Evolutionary conservation across 2,113 vertebrate genomes (phyloP).

Genomic region (Chamaea fasciata): DNA sequence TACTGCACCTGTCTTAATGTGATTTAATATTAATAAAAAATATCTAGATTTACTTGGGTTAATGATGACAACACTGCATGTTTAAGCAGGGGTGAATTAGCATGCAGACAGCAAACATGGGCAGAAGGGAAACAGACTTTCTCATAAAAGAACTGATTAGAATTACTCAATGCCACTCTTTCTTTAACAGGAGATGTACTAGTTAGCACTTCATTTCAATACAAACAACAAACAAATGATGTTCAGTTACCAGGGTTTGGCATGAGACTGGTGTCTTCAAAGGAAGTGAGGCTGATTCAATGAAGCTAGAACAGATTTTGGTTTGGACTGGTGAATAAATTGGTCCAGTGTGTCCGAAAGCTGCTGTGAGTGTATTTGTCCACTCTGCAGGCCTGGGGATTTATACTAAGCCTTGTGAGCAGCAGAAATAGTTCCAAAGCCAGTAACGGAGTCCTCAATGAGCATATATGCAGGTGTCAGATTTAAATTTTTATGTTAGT

Average conservation of each 20-base stretch:
- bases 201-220: conserved; percentile 41
- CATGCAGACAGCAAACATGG: conserved; percentile 45
- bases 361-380: neutral
- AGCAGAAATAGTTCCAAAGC: neutral
- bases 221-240: conserved; percentile 20
- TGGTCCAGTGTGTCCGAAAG: neutral
- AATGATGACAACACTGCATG: neutral
- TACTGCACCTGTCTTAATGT: neutral
- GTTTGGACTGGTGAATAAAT: neutral
- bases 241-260: conserved; percentile 4
- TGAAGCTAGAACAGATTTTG: neutral
- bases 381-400: neutral
- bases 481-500: neutral
- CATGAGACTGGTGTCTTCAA: neutral
- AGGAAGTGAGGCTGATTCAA: neutral
- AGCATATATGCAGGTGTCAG: neutral
- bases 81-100: conserved; percentile 42
- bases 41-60: neutral
- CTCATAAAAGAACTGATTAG: conserved; percentile 35
- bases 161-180: conserved; percentile 20
- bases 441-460: neutral
- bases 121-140: conserved; percentile 52
- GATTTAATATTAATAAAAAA: neutral
- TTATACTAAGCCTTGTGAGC: neutral
- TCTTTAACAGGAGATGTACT: conserved; percentile 39